Evolutionary conservation across 1,140 invertebrate genomes (phyloP), one percentile per base, ranked within the genome.

Genomic region (Lepidurus apus): DNA sequence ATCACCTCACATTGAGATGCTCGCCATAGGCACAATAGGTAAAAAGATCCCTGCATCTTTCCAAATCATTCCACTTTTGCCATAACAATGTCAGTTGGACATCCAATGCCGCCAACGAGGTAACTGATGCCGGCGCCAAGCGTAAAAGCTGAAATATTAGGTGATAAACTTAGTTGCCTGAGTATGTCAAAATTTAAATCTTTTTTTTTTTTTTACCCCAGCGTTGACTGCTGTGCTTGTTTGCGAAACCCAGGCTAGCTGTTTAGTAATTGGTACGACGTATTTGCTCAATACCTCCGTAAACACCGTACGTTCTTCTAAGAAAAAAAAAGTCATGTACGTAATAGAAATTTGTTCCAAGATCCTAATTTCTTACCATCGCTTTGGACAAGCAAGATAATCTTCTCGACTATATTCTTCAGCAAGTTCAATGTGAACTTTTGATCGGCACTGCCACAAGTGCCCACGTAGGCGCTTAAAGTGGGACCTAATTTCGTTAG

Each of bases 31-130:
- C 53, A 17, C 17, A 65, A 21, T 65, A 21, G 9, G 53, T 65
- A 17, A 65, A 65, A 65, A 65, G 17, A 65, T 65, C 53, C 21
- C 21, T 65, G 53, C 53, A 65, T 65, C 21, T 65, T 65, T 65
- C 53, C 7, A 65, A 17, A 65, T 65, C 53, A 65, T 65, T 17
- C 53, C 17, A 21, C 7, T 13, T n/a, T 13, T 65, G 21, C 53
- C 53, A 65, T 17, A 65, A 21, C 21, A 65, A 4, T 21, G 53
- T 65, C 7, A 65, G 53, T 65, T 65, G 17, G 7, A 65, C 4
- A 65, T 4, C 53, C 53, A 65, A 65, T 65, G 17, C 53, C 1
- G 53, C 8, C 53, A 65, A 17, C 21, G 53, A 65, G 21, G 17
- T 65, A 65, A 65, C 53, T n/a, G 53, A 65, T 13, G 9, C 53